phyloP scores from a whole-genome alignment of 2,113 vertebrate genomes.

The Tragelaphus imberbis region DNA sequence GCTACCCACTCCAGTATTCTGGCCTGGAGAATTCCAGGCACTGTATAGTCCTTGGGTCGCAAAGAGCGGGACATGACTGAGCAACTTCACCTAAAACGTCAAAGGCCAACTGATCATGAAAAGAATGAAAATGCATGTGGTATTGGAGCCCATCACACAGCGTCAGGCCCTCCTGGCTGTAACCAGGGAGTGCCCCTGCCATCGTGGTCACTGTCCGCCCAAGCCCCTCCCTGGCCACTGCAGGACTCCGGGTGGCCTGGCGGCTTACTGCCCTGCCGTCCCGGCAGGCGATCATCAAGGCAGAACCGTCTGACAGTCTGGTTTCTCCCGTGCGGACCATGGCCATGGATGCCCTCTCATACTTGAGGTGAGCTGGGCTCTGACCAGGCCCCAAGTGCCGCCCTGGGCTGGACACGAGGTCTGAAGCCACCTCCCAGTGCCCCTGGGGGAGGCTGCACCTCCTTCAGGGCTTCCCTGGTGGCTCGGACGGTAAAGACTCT shows the following conservation, averaged over 20 bases:
- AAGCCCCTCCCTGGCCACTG: too few relatives aligned
- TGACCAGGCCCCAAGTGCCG: accelerated
- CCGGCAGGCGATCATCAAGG: constrained; percentile 45
- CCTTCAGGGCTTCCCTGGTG: neutral
- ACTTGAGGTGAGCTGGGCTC: constrained; percentile 54
- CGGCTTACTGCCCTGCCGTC: neutral
- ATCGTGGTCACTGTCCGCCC: neutral
- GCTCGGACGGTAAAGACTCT: neutral
- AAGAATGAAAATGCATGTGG: accelerated
- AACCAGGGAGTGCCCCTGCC: neutral
- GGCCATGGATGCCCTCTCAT: constrained; percentile 32
- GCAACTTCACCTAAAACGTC: neutral
- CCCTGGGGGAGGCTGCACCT: accelerated
- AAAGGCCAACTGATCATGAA: neutral
- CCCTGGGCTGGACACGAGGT: accelerated
- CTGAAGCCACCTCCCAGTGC: neutral
- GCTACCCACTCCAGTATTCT: neutral
- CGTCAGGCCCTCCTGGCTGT: neutral
- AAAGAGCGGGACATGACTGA: neutral
- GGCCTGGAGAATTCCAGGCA: neutral
- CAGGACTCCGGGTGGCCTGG: accelerated
- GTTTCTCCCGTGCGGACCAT: constrained; percentile 40
- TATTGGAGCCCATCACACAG: accelerated
- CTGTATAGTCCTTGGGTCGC: accelerated
- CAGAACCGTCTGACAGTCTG: neutral